phyloP scores from a whole-genome alignment of 1,140 invertebrate species.

The Ostrea edulis region DNA sequence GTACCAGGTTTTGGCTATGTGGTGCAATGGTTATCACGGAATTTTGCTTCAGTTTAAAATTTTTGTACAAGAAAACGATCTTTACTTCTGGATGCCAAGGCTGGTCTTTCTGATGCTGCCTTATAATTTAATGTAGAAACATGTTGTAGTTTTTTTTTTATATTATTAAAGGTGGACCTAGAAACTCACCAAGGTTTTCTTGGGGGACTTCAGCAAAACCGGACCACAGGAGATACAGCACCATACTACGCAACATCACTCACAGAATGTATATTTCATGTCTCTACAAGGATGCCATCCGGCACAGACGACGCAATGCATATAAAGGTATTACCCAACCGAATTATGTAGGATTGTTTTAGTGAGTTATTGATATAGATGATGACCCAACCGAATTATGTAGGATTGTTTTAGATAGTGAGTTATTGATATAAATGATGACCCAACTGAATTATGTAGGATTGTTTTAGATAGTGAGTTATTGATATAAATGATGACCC shows the following conservation, averaged over 20 bases:
- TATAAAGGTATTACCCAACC: slow-evolving; percentile 86
- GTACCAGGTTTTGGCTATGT: too few relatives aligned
- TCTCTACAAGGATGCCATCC: slow-evolving; percentile 97
- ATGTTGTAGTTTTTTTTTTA: not conserved
- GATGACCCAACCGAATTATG: not conserved
- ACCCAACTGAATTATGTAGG: not conserved
- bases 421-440: slow-evolving; percentile 86
- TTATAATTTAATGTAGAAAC: not conserved
- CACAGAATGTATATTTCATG: slow-evolving; percentile 95
- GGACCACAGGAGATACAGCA: slow-evolving; percentile 93
- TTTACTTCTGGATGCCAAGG: too few relatives aligned
- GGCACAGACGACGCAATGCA: slow-evolving; percentile 83
- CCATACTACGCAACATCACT: slow-evolving; percentile 98
- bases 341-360: too few relatives aligned
- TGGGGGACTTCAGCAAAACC: slow-evolving; percentile 95
- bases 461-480: too few relatives aligned
- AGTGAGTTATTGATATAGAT: too few relatives aligned
- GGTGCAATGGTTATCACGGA: too few relatives aligned
- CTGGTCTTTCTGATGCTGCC: too few relatives aligned
- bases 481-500: slow-evolving; percentile 86
- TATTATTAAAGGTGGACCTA: slow-evolving; percentile 86
- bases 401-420: too few relatives aligned
- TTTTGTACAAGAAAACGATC: too few relatives aligned
- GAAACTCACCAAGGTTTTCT: slow-evolving; percentile 97
- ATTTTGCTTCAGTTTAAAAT: too few relatives aligned